Base-by-base conservation (phyloP, 2,797 vertebrate genomes). In the Antrozous pallidus region DNA sequence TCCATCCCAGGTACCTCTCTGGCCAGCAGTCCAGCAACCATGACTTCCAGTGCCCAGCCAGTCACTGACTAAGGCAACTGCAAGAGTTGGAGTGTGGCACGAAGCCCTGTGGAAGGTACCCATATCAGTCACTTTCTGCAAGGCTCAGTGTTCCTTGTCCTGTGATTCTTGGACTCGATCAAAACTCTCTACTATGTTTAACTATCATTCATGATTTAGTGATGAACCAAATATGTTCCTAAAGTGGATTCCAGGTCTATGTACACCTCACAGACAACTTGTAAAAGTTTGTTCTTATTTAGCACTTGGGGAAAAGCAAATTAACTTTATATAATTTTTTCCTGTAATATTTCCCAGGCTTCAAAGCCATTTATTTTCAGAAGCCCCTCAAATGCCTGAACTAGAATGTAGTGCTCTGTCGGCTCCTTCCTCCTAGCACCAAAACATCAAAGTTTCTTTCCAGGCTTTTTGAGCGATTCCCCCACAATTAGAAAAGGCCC, bases 401-500 rank as follows among this genome's bases (percentile, higher is more conserved):
- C 22, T 80, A 94, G 49, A 94, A 87, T 36, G 22, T 51, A 63
- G 47, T 91, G 47, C 13, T 88, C 36, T 26, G 61, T 20, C 69
- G 93, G 67, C 33, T 90, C 13, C 36, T 91, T 92, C 54, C 18
- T 94, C 65, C 54, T 28, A 94, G 73, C 65, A 92, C 58, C 54
- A 94, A 96, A 94, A 93, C 33, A 73, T 0, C 40, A 36, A 93
- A 18, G 18, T 94, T 92, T 90, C 87, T 95, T 94, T 96, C 77
- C 77, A 94, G 71, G 86, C 26, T 93, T 94, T 93, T 90, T 92
- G 58, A 95, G 77, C 58, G 88, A 96, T 93, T 82, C 73, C 73
- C 63, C 94, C 71, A 86, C 90, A 78, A 87, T 96, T 93, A 97
- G 91, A 83, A 87, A 94, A 82, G 91, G 84, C 93, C 85, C 94